Base-by-base conservation (phyloP, 2,113 vertebrate species). In the Bos javanicus region DNA sequence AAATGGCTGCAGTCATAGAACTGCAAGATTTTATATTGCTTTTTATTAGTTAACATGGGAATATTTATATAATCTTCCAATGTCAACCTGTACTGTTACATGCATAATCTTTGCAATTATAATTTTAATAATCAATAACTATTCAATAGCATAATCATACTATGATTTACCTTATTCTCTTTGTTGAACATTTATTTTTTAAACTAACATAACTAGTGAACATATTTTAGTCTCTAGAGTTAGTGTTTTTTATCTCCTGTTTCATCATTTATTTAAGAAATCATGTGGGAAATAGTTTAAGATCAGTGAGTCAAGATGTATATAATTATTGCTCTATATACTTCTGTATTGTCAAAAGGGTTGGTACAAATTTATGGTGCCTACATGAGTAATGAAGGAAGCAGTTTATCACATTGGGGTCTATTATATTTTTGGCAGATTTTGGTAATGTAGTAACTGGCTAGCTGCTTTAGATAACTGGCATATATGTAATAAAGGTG, bases 211-310 rank as follows among this genome's bases (percentile, higher is more conserved):
- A 85, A 23, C 19, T 89, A 57, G 50, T 85, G 16, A 93, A 62
- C 19, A 86, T 46, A 19, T 91, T 95, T 17, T 82, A 90, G 78
- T 17, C 52, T 94, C 91, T 93, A 39, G 9, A 76, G 33, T 80
- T 95, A 30, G 4, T 93, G 26, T 54, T 86, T 92, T 96, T 91
- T 52, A 60, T 60, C 26, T 95, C 57, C 36, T 56, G 4, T 86
- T 86, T 16, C 89, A 48, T 86, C 91, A 78, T 78, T 82, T 92
- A 46, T 46, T 64, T 95, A 59, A 80, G n/a, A 96, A 95, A 89
- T 94, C 57, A 90, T 71, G 52, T 71, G n/a, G 30, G 36, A 96
- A 87, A 57, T 82, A 86, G 59, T 64, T 54, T 59, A 86, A 92
- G 17, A 86, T 90, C 33, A 90, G 57, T 86, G 28, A 14, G 19